phyloP scores from a whole-genome alignment of 2,113 vertebrate species.

The Rattus rattus region DNA sequence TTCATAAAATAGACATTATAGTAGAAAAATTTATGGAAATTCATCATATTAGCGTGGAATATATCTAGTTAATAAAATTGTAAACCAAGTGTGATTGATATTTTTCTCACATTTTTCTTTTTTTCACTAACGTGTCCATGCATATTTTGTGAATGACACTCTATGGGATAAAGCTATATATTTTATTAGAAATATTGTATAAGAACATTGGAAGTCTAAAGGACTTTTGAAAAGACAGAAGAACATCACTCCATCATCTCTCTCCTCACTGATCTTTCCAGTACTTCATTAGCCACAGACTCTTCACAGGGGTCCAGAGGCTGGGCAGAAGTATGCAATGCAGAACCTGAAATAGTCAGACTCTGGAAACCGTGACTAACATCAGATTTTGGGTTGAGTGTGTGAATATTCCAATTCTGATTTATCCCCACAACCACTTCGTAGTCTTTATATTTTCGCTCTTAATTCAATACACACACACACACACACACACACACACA shows the following conservation, averaged over 20 bases:
- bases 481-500: no score
- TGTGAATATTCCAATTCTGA: background rate
- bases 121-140: background rate
- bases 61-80: background rate
- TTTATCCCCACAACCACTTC: background rate
- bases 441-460: no score
- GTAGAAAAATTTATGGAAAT: background rate
- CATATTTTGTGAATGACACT: background rate
- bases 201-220: background rate
- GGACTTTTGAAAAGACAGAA: background rate
- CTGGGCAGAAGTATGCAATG: rapidly evolving
- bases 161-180: background rate
- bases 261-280: background rate
- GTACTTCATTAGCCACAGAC: background rate
- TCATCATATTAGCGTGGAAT: background rate
- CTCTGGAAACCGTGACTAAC: rapidly evolving
- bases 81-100: background rate
- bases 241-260: rapidly evolving
- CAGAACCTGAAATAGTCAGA: no score
- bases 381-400: background rate
- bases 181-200: background rate
- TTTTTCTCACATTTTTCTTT: background rate
- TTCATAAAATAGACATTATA: background rate
- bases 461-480: no score
- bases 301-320: background rate